Conservation (phyloP, 64 coral and sea anemone genomes). For the Cladopsammia gracilis region DNA sequence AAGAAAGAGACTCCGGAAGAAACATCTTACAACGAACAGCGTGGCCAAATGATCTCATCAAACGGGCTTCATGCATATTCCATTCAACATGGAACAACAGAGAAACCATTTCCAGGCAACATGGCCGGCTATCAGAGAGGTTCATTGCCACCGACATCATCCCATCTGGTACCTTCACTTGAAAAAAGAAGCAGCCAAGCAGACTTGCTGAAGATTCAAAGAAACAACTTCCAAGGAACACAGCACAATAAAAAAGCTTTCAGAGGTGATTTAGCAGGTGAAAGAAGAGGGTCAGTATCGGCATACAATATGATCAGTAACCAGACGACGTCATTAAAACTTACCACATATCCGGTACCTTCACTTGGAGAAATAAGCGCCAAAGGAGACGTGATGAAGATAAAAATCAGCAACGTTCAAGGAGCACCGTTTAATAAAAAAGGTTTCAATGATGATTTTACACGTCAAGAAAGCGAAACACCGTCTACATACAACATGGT, state of each 20-base stretch:
- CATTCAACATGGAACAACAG: no score
- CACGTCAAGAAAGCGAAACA: not conserved
- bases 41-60: not conserved
- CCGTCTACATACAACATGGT: not conserved
- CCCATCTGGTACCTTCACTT: no score
- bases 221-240: no score
- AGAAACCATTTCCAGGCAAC: no score
- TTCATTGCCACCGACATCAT: no score
- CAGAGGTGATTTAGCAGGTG: not conserved
- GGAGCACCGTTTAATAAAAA: not conserved
- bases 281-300: not conserved
- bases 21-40: not conserved
- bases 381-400: not conserved
- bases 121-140: no score
- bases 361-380: not conserved
- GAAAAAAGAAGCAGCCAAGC: no score
- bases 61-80: not conserved
- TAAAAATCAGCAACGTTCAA: conserved; percentile 30
- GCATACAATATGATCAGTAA: not conserved
- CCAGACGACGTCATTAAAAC: not conserved
- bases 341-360: not conserved
- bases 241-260: no score
- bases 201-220: no score
- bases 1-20: not conserved
- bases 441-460: not conserved